Percentiles rank a stretch among this genome's conserved stretches.
Conservation (phyloP, 2,113 vertebrate species). For the Microcebus jonahi region DNA sequence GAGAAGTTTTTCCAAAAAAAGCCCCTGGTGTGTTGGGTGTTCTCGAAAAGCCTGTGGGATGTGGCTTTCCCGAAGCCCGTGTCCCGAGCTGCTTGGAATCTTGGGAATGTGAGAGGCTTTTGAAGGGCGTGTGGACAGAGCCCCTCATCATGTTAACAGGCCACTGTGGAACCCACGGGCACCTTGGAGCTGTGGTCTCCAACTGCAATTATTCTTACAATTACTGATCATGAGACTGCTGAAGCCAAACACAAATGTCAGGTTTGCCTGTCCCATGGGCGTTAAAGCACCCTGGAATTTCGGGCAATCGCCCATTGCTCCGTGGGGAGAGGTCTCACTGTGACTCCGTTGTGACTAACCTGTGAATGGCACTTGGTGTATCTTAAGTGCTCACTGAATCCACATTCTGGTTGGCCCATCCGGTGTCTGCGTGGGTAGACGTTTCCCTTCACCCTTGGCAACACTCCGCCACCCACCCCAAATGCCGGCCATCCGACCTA, state of each 20-base stretch:
- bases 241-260: accelerated
- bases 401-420: background rate
- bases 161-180: accelerated
- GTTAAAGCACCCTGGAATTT: accelerated
- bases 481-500: accelerated
- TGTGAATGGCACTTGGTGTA: accelerated
- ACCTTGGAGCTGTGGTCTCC: background rate
- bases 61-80: background rate
- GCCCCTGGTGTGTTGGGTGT: too few species aligned
- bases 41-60: accelerated
- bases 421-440: background rate
- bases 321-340: accelerated
- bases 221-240: accelerated
- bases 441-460: accelerated
- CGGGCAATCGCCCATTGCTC: too few species aligned
- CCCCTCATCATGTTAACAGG: accelerated
- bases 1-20: background rate
- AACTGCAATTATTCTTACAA: background rate
- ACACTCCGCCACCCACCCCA: too few species aligned
- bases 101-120: background rate
- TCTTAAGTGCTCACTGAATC: accelerated
- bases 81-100: accelerated
- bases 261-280: accelerated
- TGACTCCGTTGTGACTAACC: accelerated
- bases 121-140: background rate